A percentile compares a stretch with the other conserved stretches of the same genome.
Evolutionary conservation across 2,113 vertebrate genomes (phyloP).

Genomic region (Lucifuga dentata): DNA sequence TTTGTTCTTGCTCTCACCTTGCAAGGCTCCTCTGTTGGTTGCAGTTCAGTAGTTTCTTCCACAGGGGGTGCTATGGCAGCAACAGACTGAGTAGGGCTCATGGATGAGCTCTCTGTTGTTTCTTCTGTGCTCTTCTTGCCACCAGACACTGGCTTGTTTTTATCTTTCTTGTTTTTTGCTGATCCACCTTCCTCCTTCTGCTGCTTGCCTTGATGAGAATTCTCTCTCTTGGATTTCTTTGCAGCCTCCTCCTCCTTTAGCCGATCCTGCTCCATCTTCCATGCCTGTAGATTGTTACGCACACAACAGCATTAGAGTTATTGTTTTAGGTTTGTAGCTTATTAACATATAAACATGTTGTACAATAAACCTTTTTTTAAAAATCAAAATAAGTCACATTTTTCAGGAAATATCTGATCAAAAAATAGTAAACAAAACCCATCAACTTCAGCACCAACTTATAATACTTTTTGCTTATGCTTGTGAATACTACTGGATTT

Average conservation of each 20-base stretch:
- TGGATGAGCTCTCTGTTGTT: background rate
- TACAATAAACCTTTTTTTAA: no score
- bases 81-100: background rate
- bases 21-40: background rate
- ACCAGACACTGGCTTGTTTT: background rate
- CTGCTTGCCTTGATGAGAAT: slow-evolving; percentile 4
- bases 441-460: no score
- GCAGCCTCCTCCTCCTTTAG: slow-evolving; percentile 57
- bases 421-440: no score
- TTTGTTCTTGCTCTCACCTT: slow-evolving; percentile 45
- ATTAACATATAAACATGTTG: no score
- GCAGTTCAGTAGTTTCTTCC: background rate
- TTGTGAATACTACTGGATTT: no score
- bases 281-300: slow-evolving; percentile 45
- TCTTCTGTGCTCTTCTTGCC: slow-evolving; percentile 29
- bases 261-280: slow-evolving; percentile 62
- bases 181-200: slow-evolving; percentile 5
- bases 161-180: slow-evolving; percentile 14
- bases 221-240: slow-evolving; percentile 63
- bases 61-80: background rate
- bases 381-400: no score
- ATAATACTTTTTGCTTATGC: no score
- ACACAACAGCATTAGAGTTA: no score
- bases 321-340: no score
- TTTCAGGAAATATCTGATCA: no score